phyloP scores from a whole-genome alignment of 2,888 invertebrate species.

The Laspeyria flexula region DNA sequence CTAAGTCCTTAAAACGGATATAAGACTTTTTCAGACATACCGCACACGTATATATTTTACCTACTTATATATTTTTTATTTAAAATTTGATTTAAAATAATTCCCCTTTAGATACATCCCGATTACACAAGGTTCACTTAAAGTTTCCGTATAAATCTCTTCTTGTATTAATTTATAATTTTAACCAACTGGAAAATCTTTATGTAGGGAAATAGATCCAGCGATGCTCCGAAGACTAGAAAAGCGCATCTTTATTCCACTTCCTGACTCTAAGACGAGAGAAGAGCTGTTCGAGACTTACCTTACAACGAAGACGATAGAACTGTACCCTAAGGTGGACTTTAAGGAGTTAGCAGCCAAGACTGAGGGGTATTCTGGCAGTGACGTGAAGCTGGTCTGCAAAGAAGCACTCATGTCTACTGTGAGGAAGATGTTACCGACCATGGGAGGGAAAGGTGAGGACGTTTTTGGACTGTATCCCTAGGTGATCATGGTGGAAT shows the following conservation, averaged over 20 bases:
- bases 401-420: conserved; percentile 95
- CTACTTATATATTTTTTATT: too few relatives aligned
- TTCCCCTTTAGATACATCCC: too few relatives aligned
- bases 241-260: conserved; percentile 92
- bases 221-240: conserved; percentile 95
- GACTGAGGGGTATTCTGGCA: conserved; percentile 94
- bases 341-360: conserved; percentile 77
- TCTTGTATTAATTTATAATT: too few relatives aligned
- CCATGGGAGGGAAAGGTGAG: conserved; percentile 64
- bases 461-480: too few relatives aligned
- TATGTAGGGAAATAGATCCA: conserved; percentile 92
- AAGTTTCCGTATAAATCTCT: too few relatives aligned
- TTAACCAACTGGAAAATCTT: not conserved
- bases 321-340: conserved; percentile 75
- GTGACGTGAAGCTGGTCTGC: conserved; percentile 94
- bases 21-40: too few relatives aligned
- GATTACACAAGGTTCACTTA: too few relatives aligned
- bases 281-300: conserved; percentile 88
- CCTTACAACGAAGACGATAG: conserved; percentile 79
- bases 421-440: conserved; percentile 87
- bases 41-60: too few relatives aligned
- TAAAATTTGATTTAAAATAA: too few relatives aligned
- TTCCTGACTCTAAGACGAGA: conserved; percentile 90
- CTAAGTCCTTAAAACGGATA: too few relatives aligned
- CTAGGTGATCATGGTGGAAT: too few relatives aligned